phyloP scores from a whole-genome alignment of 2,888 invertebrate genomes.

The Pristionchus mayeri region DNA sequence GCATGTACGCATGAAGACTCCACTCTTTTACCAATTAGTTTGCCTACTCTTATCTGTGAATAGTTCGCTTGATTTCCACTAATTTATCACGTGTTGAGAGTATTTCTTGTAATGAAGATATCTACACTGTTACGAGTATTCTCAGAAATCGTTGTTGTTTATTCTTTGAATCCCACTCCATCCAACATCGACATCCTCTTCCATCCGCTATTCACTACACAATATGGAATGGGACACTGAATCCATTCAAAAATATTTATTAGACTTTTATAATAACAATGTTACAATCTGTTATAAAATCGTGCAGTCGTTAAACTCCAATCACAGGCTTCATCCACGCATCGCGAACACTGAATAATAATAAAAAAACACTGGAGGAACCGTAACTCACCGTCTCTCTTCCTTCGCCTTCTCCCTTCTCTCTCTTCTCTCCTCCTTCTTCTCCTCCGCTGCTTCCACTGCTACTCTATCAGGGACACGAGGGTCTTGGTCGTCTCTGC shows the following conservation, averaged over 20 bases:
- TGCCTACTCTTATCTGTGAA: slow-evolving; percentile 2
- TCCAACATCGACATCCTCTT: no score
- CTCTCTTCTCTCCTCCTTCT: slow-evolving; percentile 24
- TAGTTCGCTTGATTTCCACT: neutral
- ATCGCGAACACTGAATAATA: neutral
- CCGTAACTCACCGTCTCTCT: slow-evolving; percentile 6
- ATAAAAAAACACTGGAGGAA: no score
- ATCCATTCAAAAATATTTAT: no score
- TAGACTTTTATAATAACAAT: no score
- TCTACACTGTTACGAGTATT: no score
- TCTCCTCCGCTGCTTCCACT: neutral
- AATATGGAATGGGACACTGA: no score
- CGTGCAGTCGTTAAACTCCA: neutral
- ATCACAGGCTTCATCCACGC: slow-evolving; percentile 6
- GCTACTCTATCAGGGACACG: slow-evolving; percentile 19
- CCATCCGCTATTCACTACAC: no score
- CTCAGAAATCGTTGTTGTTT: no score
- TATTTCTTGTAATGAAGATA: no score
- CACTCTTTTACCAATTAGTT: neutral
- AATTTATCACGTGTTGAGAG: neutral
- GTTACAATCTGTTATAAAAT: no score
- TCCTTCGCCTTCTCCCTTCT: neutral
- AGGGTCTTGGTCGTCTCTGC: slow-evolving; percentile 51
- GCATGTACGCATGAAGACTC: slow-evolving; percentile 42
- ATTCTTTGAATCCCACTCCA: no score